A percentile compares a stretch with the other conserved stretches of the same genome.
phyloP scores from a whole-genome alignment of 2,113 vertebrate genomes.

The Silurus glanis region DNA sequence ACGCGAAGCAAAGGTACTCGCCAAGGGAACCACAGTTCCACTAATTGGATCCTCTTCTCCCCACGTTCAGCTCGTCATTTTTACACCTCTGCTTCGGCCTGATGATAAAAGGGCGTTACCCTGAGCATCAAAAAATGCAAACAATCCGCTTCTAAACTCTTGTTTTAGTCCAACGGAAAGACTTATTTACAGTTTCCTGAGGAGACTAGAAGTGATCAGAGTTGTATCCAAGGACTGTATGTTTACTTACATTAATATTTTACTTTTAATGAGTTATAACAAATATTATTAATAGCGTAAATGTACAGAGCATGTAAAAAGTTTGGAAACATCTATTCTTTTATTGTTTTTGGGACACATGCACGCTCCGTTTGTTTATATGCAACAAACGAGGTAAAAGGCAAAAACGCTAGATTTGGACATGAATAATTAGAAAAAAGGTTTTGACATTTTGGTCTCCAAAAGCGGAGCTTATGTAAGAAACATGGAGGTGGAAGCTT shows the following conservation, averaged over 20 bases:
- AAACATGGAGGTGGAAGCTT: no score
- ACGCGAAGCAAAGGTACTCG: background rate
- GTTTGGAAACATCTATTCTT: no score
- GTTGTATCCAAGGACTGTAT: background rate
- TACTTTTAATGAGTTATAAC: no score
- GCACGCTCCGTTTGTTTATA: no score
- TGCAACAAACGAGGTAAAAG: no score
- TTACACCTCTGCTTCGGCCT: background rate
- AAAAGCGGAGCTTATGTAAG: no score
- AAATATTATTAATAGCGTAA: no score
- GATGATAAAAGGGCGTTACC: background rate
- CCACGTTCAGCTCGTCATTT: background rate
- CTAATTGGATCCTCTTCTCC: slow-evolving; percentile 18
- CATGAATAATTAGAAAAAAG: no score
- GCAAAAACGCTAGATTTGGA: no score
- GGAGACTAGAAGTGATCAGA: background rate
- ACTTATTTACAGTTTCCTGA: background rate
- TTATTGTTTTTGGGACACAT: no score
- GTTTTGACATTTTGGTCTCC: no score
- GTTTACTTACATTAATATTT: background rate
- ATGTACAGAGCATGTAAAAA: no score
- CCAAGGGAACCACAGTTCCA: slow-evolving; percentile 23
- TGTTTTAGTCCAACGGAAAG: background rate
- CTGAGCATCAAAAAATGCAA: background rate
- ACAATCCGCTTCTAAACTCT: background rate